Evolutionary conservation across 2,113 vertebrate species (phyloP).

Genomic region (Otocyon megalotis): DNA sequence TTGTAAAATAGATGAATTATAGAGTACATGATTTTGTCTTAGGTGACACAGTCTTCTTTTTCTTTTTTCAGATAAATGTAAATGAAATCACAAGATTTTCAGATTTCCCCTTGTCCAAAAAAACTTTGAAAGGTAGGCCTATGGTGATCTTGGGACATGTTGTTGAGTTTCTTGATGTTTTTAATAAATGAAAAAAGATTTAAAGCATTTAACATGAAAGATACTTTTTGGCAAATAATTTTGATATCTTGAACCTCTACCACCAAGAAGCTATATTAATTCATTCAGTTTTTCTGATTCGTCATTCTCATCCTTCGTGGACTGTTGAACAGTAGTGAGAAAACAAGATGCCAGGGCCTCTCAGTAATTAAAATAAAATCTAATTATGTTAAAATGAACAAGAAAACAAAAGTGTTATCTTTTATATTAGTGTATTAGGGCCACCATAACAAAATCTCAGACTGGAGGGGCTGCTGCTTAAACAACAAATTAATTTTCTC

Average conservation of each 20-base stretch:
- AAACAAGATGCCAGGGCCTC: neutral
- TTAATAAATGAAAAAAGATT: neutral
- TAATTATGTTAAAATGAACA: constrained; percentile 40
- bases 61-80: constrained; percentile 90
- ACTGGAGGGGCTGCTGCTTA: neutral
- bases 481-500: neutral
- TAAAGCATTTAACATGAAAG: constrained; percentile 3
- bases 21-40: constrained; percentile 14
- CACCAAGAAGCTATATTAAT: constrained; percentile 10
- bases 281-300: neutral
- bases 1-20: constrained; percentile 21
- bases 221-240: neutral
- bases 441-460: neutral
- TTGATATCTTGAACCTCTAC: neutral
- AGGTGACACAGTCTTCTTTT: neutral
- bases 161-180: constrained; percentile 31
- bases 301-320: neutral
- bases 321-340: neutral
- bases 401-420: neutral
- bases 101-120: constrained; percentile 97
- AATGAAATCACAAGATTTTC: constrained; percentile 94
- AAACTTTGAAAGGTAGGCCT: constrained; percentile 92
- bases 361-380: neutral
- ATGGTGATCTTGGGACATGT: neutral
- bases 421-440: neutral